These are phyloP conservation scores for Acipenser transmontanus DNA, from an alignment of 2,797 vertebrate genomes.

Conservation along the genomic window DNA sequence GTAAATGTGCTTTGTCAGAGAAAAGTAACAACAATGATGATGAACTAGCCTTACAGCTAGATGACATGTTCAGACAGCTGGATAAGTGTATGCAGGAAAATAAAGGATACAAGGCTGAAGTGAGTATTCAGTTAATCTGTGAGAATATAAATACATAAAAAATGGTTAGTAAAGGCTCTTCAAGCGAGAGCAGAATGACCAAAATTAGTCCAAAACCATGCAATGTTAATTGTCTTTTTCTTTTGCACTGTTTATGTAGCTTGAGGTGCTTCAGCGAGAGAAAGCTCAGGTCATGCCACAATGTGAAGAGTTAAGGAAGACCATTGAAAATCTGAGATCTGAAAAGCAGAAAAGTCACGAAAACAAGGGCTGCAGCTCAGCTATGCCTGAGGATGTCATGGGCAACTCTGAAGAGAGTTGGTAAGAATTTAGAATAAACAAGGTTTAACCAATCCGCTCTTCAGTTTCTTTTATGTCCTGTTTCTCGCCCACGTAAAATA, in stretches of 20 bases:
- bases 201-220: too few relatives aligned
- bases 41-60: constrained; percentile 68
- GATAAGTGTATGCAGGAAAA: constrained; percentile 63
- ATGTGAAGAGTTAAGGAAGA: constrained; percentile 59
- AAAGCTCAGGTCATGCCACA: constrained; percentile 53
- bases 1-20: constrained; percentile 20
- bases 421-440: constrained; percentile 22
- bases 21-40: constrained; percentile 46
- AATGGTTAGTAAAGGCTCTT: too few relatives aligned
- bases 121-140: constrained; percentile 32
- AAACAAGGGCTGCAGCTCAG: constrained; percentile 43
- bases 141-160: too few relatives aligned
- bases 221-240: not conserved
- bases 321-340: constrained; percentile 63
- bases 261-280: constrained; percentile 61
- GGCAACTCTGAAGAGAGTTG: constrained; percentile 54
- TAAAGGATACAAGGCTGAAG: constrained; percentile 64
- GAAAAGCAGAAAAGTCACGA: constrained; percentile 42
- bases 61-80: constrained; percentile 64
- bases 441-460: too few relatives aligned
- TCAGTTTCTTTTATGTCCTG: too few relatives aligned
- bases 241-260: constrained; percentile 43
- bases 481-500: too few relatives aligned
- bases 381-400: constrained; percentile 45
- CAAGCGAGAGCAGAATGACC: too few relatives aligned